Evolutionary conservation across 1,140 invertebrate genomes (phyloP), one percentile per base, ranked within the genome.

Genomic region (Drosophila ambigua): DNA sequence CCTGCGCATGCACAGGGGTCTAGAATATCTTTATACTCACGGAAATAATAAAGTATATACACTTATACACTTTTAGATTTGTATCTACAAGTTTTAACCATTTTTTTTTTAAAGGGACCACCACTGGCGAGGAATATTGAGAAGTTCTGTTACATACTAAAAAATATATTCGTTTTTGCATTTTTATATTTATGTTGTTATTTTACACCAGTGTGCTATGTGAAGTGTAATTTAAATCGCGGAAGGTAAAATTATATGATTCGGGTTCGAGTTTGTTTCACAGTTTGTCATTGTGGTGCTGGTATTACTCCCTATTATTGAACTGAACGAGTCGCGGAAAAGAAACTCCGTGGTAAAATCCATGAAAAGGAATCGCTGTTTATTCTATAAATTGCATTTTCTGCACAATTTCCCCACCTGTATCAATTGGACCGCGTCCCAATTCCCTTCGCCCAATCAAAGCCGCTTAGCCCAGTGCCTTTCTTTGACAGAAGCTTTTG

Each of bases 381-480:
- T 77, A 79, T 72, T 76, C 72, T 50, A 54, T 75, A 65, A 71
- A 81, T 84, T 85, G 82, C 68, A 84, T 77, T 81, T 84, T 71
- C 64, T 71, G 71, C 69, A 63, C 69, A 66, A 75, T 78, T 83
- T 66, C 46, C 54, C 54, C 35, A 59, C 13, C 44, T 43, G 43
- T 69, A 77, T 66, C 72, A 67, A 80, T 71, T 80, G 72, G 72
- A 26, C 13, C 7, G 41, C 6, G 1, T 58, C 49, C 76, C 62
- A 65, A 44, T 64, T 73, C 15, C 39, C 49, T 50, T 48, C 26
- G 65, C 57, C 63, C 62, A 62, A 80, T 69, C 63, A 73, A 87
- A 84, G 81, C 81, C 50, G 73, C 82, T 84, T 84, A 84, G 65
- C 65, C 50, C 24, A 23, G 39, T 31, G 50, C 26, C 54, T 26